Percentiles rank a stretch among this genome's conserved stretches.
Evolutionary conservation across 1,140 invertebrate genomes (phyloP).

Genomic region (Planococcus citri): DNA sequence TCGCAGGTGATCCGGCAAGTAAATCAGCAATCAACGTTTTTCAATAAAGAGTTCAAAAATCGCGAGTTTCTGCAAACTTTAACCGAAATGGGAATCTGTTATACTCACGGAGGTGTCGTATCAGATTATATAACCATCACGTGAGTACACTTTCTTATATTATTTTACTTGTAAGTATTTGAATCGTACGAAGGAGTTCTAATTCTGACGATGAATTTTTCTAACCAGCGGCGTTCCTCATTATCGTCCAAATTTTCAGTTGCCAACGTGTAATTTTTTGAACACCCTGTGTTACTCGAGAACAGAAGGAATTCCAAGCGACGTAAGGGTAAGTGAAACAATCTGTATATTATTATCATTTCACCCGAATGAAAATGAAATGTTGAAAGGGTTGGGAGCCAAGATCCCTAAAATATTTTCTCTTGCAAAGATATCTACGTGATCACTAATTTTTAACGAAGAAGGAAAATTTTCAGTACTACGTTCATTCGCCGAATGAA

Average conservation of each 20-base stretch:
- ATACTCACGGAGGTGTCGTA: conserved; percentile 27
- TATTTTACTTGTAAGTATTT: neutral
- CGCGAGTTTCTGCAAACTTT: conserved; percentile 26
- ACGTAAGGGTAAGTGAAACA: conserved; percentile 25
- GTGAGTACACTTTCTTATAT: conserved; percentile 22
- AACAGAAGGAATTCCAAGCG: conserved; percentile 27
- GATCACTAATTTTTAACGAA: no score
- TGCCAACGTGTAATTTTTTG: conserved; percentile 29
- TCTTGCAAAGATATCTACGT: no score
- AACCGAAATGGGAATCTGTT: conserved; percentile 30
- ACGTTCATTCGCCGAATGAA: conserved; percentile 43
- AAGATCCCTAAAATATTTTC: no score
- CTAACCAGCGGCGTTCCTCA: neutral
- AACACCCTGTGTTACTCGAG: conserved; percentile 30
- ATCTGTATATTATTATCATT: no score
- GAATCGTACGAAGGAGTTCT: neutral
- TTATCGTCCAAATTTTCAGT: conserved; percentile 1
- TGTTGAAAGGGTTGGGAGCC: no score
- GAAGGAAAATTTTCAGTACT: no score
- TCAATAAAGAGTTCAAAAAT: conserved; percentile 25
- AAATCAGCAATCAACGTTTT: conserved; percentile 26
- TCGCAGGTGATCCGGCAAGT: conserved; percentile 25
- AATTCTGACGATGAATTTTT: neutral
- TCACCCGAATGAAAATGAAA: no score
- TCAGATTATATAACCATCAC: conserved; percentile 26